Percentiles rank a stretch among this genome's conserved stretches.
Evolutionary conservation across 2,113 vertebrate species (phyloP).

Genomic region (Asarcornis scutulata): DNA sequence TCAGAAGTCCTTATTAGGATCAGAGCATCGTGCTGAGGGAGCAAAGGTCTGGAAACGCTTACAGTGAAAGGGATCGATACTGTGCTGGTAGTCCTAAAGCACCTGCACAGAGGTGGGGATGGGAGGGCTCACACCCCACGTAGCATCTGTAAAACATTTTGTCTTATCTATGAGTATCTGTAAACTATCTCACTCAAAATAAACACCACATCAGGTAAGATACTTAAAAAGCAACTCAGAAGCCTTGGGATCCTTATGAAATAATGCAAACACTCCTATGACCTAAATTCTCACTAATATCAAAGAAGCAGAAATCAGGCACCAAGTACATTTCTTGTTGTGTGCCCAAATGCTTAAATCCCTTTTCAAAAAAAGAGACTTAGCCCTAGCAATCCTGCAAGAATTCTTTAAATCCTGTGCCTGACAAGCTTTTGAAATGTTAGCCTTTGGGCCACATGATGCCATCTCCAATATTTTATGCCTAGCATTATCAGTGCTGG

Average conservation of each 20-base stretch:
- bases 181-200: not conserved
- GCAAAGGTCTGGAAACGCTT: not conserved
- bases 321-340: not conserved
- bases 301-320: not conserved
- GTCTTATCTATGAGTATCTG: not conserved
- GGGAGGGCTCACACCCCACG: not conserved
- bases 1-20: not conserved
- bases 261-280: not conserved
- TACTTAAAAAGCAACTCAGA: not conserved
- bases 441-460: not conserved
- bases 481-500: not conserved
- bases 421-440: not conserved
- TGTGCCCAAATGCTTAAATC: not conserved
- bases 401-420: not conserved
- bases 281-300: not conserved
- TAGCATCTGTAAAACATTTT: not conserved
- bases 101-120: not conserved
- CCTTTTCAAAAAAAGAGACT: not conserved
- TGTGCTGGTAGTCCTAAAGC: not conserved
- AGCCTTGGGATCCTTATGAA: not conserved
- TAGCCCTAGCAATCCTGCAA: not conserved
- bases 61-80: not conserved
- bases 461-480: not conserved
- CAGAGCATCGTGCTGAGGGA: not conserved
- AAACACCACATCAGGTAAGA: not conserved